Conservation (phyloP, 2,113 vertebrate genomes). For the Anolis carolinensis region DNA sequence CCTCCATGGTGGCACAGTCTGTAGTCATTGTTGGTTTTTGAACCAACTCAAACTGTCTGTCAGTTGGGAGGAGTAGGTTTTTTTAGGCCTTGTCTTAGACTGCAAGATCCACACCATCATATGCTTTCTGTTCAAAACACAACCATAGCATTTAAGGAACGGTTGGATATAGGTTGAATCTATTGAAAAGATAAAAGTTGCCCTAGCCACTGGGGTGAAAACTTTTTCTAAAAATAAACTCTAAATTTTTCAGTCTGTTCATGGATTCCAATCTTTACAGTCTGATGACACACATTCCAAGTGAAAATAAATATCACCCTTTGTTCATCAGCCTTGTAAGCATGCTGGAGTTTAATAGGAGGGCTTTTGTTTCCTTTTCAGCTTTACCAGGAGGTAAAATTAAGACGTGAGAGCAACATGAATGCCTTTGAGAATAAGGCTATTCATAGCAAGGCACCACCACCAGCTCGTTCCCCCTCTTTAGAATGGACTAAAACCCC, state of each 20-base stretch:
- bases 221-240: not conserved
- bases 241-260: not conserved
- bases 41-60: not conserved
- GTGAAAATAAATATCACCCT: not conserved
- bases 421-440: slow-evolving; percentile 66
- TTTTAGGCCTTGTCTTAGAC: not conserved
- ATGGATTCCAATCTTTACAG: slow-evolving; percentile 26
- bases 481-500: slow-evolving; percentile 69
- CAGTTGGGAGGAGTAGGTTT: rapidly evolving
- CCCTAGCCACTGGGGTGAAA: not conserved
- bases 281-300: not conserved
- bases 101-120: not conserved
- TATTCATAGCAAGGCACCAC: slow-evolving; percentile 63
- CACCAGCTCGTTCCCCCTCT: slow-evolving; percentile 73
- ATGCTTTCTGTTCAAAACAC: slow-evolving; percentile 14
- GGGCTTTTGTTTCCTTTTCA: slow-evolving; percentile 65
- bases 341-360: slow-evolving; percentile 8
- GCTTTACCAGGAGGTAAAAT: slow-evolving; percentile 92
- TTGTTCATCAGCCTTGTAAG: not conserved
- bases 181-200: not conserved
- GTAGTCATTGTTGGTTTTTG: not conserved
- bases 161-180: not conserved
- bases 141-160: not conserved
- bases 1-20: too few species aligned
- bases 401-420: slow-evolving; percentile 80